Base-by-base conservation (phyloP, 2,113 vertebrate genomes). In the Hassar affinis region DNA sequence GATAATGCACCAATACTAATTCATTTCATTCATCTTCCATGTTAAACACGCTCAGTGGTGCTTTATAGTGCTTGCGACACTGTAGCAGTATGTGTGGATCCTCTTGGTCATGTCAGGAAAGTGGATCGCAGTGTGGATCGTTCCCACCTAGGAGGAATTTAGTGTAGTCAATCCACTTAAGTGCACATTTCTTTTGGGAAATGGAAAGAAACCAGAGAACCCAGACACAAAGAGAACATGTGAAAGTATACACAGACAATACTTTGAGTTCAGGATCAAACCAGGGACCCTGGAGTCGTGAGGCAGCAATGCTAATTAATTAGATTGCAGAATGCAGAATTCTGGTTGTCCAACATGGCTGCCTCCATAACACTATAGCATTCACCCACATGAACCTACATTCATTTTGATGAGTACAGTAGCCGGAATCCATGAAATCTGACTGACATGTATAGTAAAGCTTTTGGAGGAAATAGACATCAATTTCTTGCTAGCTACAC, bases 21-120 rank as follows among this genome's bases (percentile, higher is more conserved):
- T n/a, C n/a, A n/a, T n/a, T n/a, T n/a, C n/a, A n/a, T n/a, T n/a
- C n/a, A n/a, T n/a, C n/a, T n/a, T n/a, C n/a, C n/a, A n/a, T n/a
- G n/a, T n/a, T n/a, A n/a, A n/a, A n/a, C n/a, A n/a, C n/a, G n/a
- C n/a, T n/a, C n/a, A n/a, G n/a, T n/a, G n/a, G n/a, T n/a, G 11
- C 64, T 68, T 38, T 9, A 68, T 3, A 35, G 33, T 69, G 66
- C 30, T 7, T 4, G 30, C 17, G 30, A 66, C 7, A 66, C 75
- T 57, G 9, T 47, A 42, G 38, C 18, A 71, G 35, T 8, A 27
- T n/a, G 30, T 3, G 3, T 51, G 88, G 88, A 90, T 89, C 83
- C 33, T 25, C 33, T 35, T 66, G 20, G 3, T n/a, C 30, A 38
- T 38, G 49, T 30, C 51, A 76, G 33, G 27, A 57, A 4, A 56